A percentile compares a stretch with the other conserved stretches of the same genome.
These are phyloP conservation scores for Megaleporinus macrocephalus DNA, from an alignment of 2,113 vertebrate genomes.

Conservation along the genomic window DNA sequence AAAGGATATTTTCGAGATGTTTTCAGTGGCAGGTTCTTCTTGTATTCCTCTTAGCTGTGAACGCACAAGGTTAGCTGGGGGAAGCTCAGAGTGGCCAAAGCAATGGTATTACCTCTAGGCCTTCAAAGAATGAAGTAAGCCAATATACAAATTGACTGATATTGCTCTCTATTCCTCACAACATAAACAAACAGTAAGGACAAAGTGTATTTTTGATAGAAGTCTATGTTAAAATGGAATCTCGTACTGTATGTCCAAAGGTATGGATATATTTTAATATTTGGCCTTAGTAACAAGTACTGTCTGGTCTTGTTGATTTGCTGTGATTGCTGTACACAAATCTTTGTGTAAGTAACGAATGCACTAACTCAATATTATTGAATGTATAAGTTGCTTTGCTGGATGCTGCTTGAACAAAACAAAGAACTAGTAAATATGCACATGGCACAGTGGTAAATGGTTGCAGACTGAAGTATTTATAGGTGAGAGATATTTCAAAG, in stretches of 20 bases:
- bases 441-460: conserved; percentile 40
- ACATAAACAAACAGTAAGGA: conserved; percentile 30
- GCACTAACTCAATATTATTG: conserved; percentile 73
- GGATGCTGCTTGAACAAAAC: conserved; percentile 70
- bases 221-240: conserved; percentile 56
- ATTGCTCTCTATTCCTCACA: conserved; percentile 1
- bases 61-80: conserved; percentile 32
- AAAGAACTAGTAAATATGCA: conserved; percentile 57
- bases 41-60: conserved; percentile 30
- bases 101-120: conserved; percentile 32
- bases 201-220: conserved; percentile 54
- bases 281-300: conserved; percentile 61
- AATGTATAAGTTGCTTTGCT: conserved; percentile 74
- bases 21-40: conserved; percentile 6
- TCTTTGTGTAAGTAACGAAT: conserved; percentile 61
- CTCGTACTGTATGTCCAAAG: conserved; percentile 54
- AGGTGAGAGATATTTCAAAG: conserved; percentile 27
- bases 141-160: conserved; percentile 33
- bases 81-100: conserved; percentile 33
- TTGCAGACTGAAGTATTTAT: conserved; percentile 31
- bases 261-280: conserved; percentile 64
- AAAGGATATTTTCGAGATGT: conserved; percentile 12
- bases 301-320: conserved; percentile 57
- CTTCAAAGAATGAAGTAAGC: conserved; percentile 11
- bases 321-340: conserved; percentile 67